Conservation (phyloP, 1,140 invertebrate species). For the Olivierus martensii region DNA sequence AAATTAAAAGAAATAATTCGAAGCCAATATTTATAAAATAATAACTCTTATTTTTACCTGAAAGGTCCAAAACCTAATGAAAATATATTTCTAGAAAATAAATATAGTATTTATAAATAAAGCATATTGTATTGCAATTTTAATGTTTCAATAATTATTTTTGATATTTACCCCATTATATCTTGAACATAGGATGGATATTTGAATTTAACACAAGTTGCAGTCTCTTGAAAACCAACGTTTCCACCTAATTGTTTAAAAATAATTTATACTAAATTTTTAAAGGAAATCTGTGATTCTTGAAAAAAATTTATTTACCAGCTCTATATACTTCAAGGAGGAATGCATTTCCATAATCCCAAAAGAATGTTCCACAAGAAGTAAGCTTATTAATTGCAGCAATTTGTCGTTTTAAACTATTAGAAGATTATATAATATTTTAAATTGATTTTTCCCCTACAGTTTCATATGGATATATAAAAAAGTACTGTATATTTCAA, state of each 20-base stretch:
- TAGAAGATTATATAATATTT: too few relatives aligned
- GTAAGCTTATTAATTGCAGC: constrained; percentile 44
- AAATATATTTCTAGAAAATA: constrained; percentile 44
- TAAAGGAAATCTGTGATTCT: too few relatives aligned
- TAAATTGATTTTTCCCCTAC: too few relatives aligned
- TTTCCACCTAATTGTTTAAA: constrained; percentile 19
- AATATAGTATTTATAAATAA: neutral
- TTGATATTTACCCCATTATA: constrained; percentile 44
- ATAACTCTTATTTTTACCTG: constrained; percentile 22
- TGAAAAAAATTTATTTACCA: too few relatives aligned
- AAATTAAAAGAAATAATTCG: constrained; percentile 4
- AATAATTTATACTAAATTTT: too few relatives aligned
- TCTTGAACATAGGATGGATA: constrained; percentile 57
- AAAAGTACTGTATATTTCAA: too few relatives aligned
- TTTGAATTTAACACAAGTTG: constrained; percentile 35
- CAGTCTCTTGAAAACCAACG: constrained; percentile 10
- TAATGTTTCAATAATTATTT: neutral
- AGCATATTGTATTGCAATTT: constrained; percentile 10
- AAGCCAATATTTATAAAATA: constrained; percentile 1
- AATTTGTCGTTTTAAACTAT: constrained; percentile 43
- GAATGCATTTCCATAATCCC: constrained; percentile 58
- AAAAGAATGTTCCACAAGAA: constrained; percentile 44
- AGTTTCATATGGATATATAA: too few relatives aligned
- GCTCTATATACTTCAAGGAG: constrained; percentile 47
- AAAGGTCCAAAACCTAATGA: constrained; percentile 58